These are phyloP conservation scores for Rhopalosiphum nymphaeae DNA, from an alignment of 2,888 invertebrate species.

Conservation along the genomic window DNA sequence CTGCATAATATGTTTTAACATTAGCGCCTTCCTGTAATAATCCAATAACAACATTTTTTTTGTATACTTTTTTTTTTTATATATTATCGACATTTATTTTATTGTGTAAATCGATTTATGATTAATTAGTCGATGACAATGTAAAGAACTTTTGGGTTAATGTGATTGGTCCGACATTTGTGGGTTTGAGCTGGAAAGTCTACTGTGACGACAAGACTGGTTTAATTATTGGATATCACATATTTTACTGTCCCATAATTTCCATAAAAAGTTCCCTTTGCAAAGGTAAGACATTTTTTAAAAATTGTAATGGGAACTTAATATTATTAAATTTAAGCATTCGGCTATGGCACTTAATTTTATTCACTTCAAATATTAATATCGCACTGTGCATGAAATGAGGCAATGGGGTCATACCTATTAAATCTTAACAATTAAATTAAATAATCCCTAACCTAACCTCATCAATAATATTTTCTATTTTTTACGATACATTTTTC, in stretches of 20 bases:
- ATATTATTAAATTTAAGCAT: background rate
- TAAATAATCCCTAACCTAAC: background rate
- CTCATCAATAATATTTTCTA: background rate
- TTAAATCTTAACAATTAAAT: background rate
- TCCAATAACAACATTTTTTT: background rate
- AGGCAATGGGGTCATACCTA: background rate
- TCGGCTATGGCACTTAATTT: background rate
- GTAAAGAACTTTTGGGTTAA: constrained; percentile 75
- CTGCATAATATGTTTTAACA: background rate
- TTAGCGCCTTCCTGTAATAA: background rate
- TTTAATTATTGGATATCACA: constrained; percentile 80
- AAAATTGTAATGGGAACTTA: background rate
- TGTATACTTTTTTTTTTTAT: background rate
- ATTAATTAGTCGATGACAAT: constrained; percentile 72
- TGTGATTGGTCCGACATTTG: constrained; percentile 72
- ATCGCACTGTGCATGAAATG: background rate
- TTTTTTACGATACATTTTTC: background rate
- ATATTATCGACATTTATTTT: too few species aligned
- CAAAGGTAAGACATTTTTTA: background rate
- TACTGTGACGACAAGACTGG: constrained; percentile 82
- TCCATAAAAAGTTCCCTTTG: background rate
- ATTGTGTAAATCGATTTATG: background rate
- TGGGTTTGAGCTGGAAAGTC: constrained; percentile 81
- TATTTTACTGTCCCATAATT: constrained; percentile 79
- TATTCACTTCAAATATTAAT: background rate